Percentiles rank a stretch among this genome's conserved stretches.
phyloP scores from a whole-genome alignment of 1,140 invertebrate genomes.

The Drosophila funebris region DNA sequence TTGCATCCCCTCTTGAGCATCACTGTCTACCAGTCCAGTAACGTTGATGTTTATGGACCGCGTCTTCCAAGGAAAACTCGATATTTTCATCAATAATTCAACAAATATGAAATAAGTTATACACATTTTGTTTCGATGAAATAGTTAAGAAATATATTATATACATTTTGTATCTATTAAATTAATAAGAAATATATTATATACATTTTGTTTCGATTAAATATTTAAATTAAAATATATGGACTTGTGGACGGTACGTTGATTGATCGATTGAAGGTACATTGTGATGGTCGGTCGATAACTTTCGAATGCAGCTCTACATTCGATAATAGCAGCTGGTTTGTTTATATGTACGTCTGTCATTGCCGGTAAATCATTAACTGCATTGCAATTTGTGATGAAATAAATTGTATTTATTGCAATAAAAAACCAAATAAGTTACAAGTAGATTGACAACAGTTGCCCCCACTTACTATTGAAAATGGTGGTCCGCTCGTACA shows the following conservation, averaged over 20 bases:
- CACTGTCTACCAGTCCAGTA: slow-evolving; percentile 22
- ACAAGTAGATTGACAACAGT: not conserved
- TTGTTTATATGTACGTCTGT: slow-evolving; percentile 4
- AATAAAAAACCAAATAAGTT: not conserved
- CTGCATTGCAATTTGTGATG: slow-evolving; percentile 38
- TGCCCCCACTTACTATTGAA: slow-evolving; percentile 48
- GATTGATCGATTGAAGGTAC: not conserved
- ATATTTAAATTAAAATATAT: too few relatives aligned
- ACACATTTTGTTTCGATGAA: too few relatives aligned
- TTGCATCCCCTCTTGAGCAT: slow-evolving; percentile 42
- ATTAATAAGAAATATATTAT: too few relatives aligned
- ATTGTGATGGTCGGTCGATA: slow-evolving; percentile 1
- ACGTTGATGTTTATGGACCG: slow-evolving; percentile 29
- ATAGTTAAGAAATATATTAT: too few relatives aligned
- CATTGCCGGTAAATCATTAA: slow-evolving; percentile 11
- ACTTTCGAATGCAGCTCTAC: not conserved
- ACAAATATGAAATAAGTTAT: too few relatives aligned
- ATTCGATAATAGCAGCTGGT: not conserved
- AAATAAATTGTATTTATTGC: slow-evolving; percentile 35
- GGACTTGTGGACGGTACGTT: too few relatives aligned
- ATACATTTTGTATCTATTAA: too few relatives aligned
- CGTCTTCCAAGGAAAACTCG: not conserved
- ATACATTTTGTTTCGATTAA: too few relatives aligned
- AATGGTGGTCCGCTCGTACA: slow-evolving; percentile 96
- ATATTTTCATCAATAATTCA: slow-evolving; percentile 29